A percentile compares a stretch with the other conserved stretches of the same genome.
phyloP scores from a whole-genome alignment of 2,113 vertebrate species.

The Sapayoa aenigma region DNA sequence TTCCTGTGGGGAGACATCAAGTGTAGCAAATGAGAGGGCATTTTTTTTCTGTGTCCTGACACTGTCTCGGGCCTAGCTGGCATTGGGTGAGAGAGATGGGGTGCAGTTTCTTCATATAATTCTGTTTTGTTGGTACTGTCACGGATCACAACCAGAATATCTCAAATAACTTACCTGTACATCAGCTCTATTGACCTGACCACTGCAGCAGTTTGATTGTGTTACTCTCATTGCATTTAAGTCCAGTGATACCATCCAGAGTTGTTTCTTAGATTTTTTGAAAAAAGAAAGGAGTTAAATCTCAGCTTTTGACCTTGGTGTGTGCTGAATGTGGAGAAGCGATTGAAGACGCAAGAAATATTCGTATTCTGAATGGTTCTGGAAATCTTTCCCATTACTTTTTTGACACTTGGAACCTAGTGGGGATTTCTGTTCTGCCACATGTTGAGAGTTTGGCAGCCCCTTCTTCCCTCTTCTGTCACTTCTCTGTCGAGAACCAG shows the following conservation, averaged over 20 bases:
- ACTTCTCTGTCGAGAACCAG: neutral
- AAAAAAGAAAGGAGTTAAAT: neutral
- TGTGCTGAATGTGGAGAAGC: neutral
- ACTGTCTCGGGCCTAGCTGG: neutral
- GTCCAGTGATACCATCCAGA: neutral
- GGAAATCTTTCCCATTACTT: neutral
- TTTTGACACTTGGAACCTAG: neutral
- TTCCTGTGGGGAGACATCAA: slow-evolving; percentile 38
- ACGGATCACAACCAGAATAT: neutral
- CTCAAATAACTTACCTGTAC: neutral
- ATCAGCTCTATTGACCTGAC: neutral
- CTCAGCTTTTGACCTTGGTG: neutral
- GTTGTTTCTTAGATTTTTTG: neutral
- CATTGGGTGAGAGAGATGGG: neutral
- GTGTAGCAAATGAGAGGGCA: slow-evolving; percentile 17
- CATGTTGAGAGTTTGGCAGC: neutral
- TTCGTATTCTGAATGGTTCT: neutral
- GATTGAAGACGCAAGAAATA: neutral
- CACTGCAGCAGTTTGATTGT: neutral
- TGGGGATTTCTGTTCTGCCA: neutral
- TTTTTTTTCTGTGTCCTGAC: slow-evolving; percentile 9
- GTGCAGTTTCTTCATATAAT: neutral
- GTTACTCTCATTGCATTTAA: neutral
- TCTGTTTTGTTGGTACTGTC: neutral
- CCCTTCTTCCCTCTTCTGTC: neutral